Conservation (phyloP, 2,113 vertebrate genomes). For the Bos javanicus region DNA sequence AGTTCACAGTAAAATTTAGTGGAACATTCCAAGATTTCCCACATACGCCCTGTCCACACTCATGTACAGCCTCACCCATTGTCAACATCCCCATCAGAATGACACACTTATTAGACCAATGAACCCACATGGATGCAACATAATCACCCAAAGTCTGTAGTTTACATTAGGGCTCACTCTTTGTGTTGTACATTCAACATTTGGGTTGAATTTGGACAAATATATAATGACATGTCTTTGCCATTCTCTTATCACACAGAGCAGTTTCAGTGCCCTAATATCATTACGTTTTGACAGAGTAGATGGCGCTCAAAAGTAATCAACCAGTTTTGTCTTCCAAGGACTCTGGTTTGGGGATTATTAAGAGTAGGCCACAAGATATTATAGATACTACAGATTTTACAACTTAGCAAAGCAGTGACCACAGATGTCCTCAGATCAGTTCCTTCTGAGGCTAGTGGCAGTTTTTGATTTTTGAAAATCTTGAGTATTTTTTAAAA, state of each 20-base stretch:
- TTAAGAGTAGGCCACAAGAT: background rate
- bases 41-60: background rate
- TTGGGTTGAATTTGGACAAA: background rate
- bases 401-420: background rate
- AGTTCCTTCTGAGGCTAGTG: background rate
- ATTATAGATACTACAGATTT: background rate
- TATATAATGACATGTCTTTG: background rate
- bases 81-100: background rate
- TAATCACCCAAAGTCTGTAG: background rate
- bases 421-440: background rate
- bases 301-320: background rate
- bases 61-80: too few relatives aligned
- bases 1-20: background rate
- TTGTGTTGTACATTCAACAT: background rate
- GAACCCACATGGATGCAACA: background rate
- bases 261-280: background rate
- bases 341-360: background rate
- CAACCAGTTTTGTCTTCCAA: background rate
- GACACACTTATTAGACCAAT: background rate
- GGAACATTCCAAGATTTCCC: background rate
- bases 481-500: background rate
- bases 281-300: background rate
- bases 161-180: background rate
- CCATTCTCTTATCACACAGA: background rate
- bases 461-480: constrained; percentile 3